phyloP scores from a whole-genome alignment of 2,113 vertebrate species.

The Nipponia nippon region DNA sequence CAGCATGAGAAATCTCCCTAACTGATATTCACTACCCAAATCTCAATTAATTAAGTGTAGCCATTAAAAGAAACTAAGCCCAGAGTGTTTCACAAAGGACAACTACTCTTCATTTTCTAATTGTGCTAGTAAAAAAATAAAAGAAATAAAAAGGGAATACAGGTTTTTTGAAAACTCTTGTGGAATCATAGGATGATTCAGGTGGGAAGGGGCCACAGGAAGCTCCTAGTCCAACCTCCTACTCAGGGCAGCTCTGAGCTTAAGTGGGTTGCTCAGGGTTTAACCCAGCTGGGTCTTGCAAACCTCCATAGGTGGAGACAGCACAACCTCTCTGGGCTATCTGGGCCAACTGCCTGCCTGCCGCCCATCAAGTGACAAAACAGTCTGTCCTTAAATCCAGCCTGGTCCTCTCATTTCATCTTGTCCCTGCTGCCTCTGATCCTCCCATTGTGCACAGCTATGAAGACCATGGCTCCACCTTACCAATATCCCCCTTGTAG shows the following conservation, averaged over 20 bases:
- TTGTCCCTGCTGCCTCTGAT: no score
- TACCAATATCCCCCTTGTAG: rapidly evolving
- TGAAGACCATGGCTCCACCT: not conserved
- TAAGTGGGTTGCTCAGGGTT: not conserved
- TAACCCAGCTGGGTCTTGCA: not conserved
- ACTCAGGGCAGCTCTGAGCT: not conserved
- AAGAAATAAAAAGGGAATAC: not conserved
- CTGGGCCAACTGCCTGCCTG: not conserved
- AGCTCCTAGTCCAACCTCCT: not conserved
- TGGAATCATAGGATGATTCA: not conserved
- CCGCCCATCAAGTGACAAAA: not conserved
- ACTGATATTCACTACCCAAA: not conserved
- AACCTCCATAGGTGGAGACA: not conserved
- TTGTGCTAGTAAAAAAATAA: rapidly evolving
- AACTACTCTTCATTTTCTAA: not conserved
- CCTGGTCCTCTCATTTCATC: rapidly evolving
- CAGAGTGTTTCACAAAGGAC: not conserved
- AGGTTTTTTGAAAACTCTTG: not conserved
- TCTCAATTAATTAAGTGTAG: not conserved
- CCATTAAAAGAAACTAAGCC: not conserved
- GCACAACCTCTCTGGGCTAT: not conserved
- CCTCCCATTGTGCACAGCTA: rapidly evolving
- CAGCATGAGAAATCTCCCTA: not conserved
- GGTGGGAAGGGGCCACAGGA: not conserved
- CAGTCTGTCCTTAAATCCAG: not conserved